A percentile compares a stretch with the other conserved stretches of the same genome.
Conservation (phyloP, 2,888 invertebrate species). For the Dryomyza anilis region DNA sequence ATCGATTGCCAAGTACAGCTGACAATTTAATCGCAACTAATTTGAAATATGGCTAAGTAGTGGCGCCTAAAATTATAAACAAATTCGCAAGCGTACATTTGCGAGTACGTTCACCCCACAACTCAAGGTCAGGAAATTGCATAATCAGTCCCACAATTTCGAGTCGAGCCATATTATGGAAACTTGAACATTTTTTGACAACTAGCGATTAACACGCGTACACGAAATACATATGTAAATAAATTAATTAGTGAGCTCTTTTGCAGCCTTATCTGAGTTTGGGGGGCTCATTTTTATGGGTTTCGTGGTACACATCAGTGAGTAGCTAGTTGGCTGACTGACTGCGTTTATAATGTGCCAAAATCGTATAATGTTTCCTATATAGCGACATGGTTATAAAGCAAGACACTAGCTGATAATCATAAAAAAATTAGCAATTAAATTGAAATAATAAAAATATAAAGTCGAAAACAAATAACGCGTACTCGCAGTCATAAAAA, state of each 20-base stretch:
- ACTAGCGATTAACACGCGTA: neutral
- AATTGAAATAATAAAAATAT: conserved; percentile 36
- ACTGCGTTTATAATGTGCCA: too few relatives aligned
- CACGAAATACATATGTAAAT: neutral
- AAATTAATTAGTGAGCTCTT: neutral
- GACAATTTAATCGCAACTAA: too few relatives aligned
- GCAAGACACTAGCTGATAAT: conserved; percentile 5
- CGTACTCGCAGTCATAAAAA: too few relatives aligned
- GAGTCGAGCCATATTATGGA: neutral
- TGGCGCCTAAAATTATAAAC: neutral
- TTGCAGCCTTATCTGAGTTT: neutral
- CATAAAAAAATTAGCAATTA: neutral
- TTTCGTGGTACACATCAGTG: too few relatives aligned
- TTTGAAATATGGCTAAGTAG: too few relatives aligned
- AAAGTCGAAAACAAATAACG: too few relatives aligned
- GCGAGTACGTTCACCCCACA: conserved; percentile 11
- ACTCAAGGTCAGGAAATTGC: neutral
- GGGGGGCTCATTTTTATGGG: neutral
- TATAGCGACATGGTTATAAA: neutral
- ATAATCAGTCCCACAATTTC: neutral
- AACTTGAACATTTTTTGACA: neutral
- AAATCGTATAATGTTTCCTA: neutral
- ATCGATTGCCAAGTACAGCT: too few relatives aligned
- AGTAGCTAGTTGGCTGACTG: too few relatives aligned
- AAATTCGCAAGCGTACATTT: neutral